A percentile compares a stretch with the other conserved stretches of the same genome.
Evolutionary conservation across 2,113 vertebrate species (phyloP).

Genomic region (Sapayoa aenigma): DNA sequence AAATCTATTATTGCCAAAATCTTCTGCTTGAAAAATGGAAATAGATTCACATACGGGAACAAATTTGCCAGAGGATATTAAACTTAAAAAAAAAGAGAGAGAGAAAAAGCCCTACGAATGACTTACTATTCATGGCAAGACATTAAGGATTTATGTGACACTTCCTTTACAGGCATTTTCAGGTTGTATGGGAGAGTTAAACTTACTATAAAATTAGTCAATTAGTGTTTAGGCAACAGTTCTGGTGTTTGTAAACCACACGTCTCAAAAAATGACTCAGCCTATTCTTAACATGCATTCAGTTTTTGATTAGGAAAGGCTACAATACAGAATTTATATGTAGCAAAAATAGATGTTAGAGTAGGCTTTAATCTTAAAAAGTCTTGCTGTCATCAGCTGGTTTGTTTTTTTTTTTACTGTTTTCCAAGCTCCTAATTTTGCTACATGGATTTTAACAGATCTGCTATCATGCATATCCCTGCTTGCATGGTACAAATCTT

Average conservation of each 20-base stretch:
- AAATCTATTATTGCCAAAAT: not conserved
- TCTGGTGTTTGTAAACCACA: not conserved
- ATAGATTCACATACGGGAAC: not conserved
- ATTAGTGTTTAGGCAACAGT: not conserved
- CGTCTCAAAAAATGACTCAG: not conserved
- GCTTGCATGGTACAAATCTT: constrained; percentile 60
- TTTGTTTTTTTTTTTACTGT: constrained; percentile 17
- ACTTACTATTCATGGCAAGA: not conserved
- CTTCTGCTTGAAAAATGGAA: not conserved
- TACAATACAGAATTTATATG: not conserved
- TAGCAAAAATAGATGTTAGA: not conserved
- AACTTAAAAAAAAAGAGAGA: rapidly evolving
- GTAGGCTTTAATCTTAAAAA: constrained; percentile 32
- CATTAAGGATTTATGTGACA: not conserved
- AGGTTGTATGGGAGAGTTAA: not conserved
- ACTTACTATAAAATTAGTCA: not conserved
- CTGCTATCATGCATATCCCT: constrained; percentile 58
- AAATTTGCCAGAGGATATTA: not conserved
- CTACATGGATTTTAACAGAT: constrained; percentile 65
- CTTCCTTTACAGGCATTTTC: not conserved
- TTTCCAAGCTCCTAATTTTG: constrained; percentile 59
- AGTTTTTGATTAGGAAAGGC: not conserved
- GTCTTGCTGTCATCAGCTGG: constrained; percentile 44
- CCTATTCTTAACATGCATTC: not conserved
- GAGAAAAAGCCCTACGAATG: not conserved